Percentiles rank a stretch among this genome's conserved stretches.
These are phyloP conservation scores for Carlito syrichta DNA, from an alignment of 2,113 vertebrate species.

Conservation along the genomic window DNA sequence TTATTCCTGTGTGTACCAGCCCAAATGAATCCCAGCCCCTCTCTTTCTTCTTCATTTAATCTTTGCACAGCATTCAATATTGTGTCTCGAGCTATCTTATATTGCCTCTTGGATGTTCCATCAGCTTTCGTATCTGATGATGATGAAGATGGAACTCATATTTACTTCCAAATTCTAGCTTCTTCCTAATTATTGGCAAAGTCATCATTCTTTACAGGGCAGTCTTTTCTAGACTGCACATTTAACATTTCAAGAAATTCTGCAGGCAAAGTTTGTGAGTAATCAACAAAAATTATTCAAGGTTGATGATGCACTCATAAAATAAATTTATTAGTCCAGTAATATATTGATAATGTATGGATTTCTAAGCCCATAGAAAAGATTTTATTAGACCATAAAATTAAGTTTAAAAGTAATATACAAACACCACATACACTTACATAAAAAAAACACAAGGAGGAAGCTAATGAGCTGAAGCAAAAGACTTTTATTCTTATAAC, in stretches of 20 bases:
- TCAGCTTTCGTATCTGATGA: slow-evolving; percentile 6
- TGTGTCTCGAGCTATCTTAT: not conserved
- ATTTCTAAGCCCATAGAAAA: not conserved
- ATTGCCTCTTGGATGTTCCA: not conserved
- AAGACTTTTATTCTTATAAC: not conserved
- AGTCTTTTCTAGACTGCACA: not conserved
- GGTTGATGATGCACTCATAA: not conserved
- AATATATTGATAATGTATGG: not conserved
- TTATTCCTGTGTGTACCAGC: not conserved
- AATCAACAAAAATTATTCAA: not conserved
- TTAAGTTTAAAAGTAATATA: not conserved
- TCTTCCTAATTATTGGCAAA: slow-evolving; percentile 1
- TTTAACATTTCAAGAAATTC: not conserved
- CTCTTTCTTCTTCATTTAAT: not conserved
- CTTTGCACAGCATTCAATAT: not conserved
- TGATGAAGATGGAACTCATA: not conserved
- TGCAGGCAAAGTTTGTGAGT: not conserved
- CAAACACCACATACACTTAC: not conserved
- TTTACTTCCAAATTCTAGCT: not conserved
- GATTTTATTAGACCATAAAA: not conserved
- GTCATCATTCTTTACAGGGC: slow-evolving; percentile 4
- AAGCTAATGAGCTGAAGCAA: not conserved
- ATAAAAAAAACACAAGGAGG: not conserved
- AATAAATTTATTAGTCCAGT: not conserved
- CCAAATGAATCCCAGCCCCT: not conserved